phyloP scores from a whole-genome alignment of 2,113 vertebrate species.

The Phrynocephalus versicolor region DNA sequence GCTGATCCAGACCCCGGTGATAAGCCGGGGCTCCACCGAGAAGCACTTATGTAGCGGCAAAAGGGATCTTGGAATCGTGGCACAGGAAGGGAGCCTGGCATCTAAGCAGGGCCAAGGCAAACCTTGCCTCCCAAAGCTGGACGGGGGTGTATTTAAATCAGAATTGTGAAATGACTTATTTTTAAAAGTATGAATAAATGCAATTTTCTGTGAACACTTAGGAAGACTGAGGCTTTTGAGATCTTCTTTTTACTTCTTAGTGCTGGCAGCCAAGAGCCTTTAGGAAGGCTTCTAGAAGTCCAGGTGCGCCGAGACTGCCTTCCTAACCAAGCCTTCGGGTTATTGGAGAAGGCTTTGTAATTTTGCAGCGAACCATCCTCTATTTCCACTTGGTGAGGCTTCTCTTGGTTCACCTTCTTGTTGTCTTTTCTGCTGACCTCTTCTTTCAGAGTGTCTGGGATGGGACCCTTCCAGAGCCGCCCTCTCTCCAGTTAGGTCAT shows the following conservation, averaged over 20 bases:
- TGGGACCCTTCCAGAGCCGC: constrained; percentile 27
- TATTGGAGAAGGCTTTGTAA: background rate
- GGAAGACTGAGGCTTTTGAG: constrained; percentile 21
- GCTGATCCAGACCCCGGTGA: constrained; percentile 78
- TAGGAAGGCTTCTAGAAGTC: constrained; percentile 33
- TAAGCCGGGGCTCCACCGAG: constrained; percentile 75
- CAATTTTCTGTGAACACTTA: constrained; percentile 12
- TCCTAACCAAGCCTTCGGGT: background rate
- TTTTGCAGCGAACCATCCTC: constrained; percentile 20
- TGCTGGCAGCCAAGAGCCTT: constrained; percentile 51
- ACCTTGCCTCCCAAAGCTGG: no score
- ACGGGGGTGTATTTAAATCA: background rate
- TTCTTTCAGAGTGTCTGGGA: constrained; percentile 10
- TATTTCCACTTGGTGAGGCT: background rate
- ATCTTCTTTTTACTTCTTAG: constrained; percentile 38
- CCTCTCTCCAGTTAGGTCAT: background rate
- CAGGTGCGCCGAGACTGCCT: constrained; percentile 12
- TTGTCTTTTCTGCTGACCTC: background rate
- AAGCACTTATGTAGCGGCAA: constrained; percentile 72
- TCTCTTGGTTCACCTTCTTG: constrained; percentile 4
- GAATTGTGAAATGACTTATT: constrained; percentile 20
- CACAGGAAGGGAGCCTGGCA: no score
- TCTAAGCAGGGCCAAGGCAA: background rate
- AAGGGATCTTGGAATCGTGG: background rate
- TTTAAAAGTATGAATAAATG: constrained; percentile 6